Conservation (phyloP, 2,888 invertebrate species). For the Chrysomela aeneicollis region DNA sequence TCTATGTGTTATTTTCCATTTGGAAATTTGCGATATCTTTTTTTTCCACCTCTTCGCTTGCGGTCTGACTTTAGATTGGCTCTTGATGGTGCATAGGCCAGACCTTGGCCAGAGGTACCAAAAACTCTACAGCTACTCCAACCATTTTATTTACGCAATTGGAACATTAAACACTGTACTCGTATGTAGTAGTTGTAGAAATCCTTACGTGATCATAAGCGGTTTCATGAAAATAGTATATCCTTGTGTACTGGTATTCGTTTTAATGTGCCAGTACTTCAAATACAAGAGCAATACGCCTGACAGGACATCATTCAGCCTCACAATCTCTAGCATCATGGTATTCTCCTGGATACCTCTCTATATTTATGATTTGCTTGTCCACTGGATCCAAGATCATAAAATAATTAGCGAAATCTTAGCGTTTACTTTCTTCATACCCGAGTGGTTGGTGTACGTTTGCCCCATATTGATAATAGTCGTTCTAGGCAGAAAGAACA, state of each 20-base stretch:
- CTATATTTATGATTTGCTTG: background rate
- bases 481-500: constrained; percentile 35
- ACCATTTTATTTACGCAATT: background rate
- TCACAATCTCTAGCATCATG: constrained; percentile 15
- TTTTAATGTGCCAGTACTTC: constrained; percentile 20
- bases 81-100: background rate
- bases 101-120: background rate
- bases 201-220: no score
- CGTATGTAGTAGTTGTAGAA: background rate
- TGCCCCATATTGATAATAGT: constrained; percentile 30
- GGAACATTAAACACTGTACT: background rate
- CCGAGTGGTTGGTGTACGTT: constrained; percentile 15
- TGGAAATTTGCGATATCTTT: background rate
- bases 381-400: background rate
- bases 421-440: background rate
- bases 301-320: constrained; percentile 15
- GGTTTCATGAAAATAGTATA: constrained; percentile 6
- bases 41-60: constrained; percentile 1
- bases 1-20: background rate
- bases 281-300: constrained; percentile 5
- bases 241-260: constrained; percentile 10
- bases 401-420: background rate
- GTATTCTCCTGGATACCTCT: constrained; percentile 12
- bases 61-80: constrained; percentile 10
- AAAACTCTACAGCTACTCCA: background rate